Evolutionary conservation across 2,888 invertebrate genomes (phyloP).

Genomic region (Mesochorus sp.): DNA sequence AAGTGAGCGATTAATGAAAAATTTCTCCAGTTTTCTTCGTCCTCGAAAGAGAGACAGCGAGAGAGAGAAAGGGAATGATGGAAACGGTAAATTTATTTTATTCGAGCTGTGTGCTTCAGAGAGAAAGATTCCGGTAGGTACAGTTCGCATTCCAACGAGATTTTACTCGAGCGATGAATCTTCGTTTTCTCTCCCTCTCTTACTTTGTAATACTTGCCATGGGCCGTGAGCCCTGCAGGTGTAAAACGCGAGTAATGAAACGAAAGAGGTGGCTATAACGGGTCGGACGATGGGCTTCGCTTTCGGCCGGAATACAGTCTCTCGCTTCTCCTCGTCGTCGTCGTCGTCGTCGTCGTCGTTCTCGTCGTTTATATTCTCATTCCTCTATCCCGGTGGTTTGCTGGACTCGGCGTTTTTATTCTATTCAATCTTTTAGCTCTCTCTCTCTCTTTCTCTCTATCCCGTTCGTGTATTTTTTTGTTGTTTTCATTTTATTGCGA

Average conservation of each 20-base stretch:
- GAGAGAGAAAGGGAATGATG: too few species aligned
- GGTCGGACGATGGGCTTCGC: slow-evolving; percentile 7
- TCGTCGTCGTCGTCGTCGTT: too few species aligned
- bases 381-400: neutral
- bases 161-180: slow-evolving; percentile 20
- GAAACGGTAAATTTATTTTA: slow-evolving; percentile 1
- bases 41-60: too few species aligned
- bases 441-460: neutral
- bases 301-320: slow-evolving; percentile 1
- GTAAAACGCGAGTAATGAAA: slow-evolving; percentile 21
- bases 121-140: slow-evolving; percentile 16
- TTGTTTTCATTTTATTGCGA: neutral
- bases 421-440: too few species aligned
- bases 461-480: neutral
- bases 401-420: slow-evolving; percentile 7
- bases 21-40: too few species aligned
- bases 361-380: slow-evolving; percentile 19
- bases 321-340: too few species aligned
- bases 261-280: neutral
- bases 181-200: slow-evolving; percentile 19
- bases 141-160: slow-evolving; percentile 2
- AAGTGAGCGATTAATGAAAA: slow-evolving; percentile 12
- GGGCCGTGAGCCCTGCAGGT: neutral
- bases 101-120: neutral
- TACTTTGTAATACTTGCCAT: slow-evolving; percentile 24